Percentiles rank a stretch among this genome's conserved stretches.
phyloP scores from a whole-genome alignment of 1,140 invertebrate genomes.

The Leptestheria dahalacensis region DNA sequence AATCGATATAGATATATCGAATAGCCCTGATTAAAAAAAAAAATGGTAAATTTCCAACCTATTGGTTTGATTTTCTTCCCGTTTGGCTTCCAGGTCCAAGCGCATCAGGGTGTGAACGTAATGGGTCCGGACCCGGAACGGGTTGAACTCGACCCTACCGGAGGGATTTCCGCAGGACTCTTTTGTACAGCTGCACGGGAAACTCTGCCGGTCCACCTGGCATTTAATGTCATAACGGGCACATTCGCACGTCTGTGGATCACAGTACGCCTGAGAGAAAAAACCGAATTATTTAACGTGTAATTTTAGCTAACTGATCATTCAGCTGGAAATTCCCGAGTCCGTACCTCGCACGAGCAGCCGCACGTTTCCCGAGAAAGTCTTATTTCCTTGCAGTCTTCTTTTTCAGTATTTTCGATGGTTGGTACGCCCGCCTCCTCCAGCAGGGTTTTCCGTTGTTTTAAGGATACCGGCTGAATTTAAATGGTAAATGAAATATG shows the following conservation, averaged over 20 bases:
- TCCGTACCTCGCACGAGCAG: conserved; percentile 73
- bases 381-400: conserved; percentile 82
- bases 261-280: conserved; percentile 45
- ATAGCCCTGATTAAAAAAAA: too few relatives aligned
- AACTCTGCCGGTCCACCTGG: conserved; percentile 87
- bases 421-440: conserved; percentile 78
- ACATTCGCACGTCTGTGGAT: conserved; percentile 88
- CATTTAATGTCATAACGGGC: conserved; percentile 90
- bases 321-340: neutral
- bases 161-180: conserved; percentile 85
- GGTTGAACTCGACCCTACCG: conserved; percentile 92
- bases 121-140: conserved; percentile 86
- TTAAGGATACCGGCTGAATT: conserved; percentile 77
- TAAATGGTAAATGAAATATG: too few relatives aligned
- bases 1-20: too few relatives aligned
- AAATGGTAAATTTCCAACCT: too few relatives aligned
- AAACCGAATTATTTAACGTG: neutral
- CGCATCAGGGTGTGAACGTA: conserved; percentile 95
- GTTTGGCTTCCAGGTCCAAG: conserved; percentile 39
- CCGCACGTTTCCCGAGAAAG: conserved; percentile 87
- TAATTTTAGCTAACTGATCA: neutral
- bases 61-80: too few relatives aligned
- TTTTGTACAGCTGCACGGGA: conserved; percentile 88
- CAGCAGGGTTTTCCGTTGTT: conserved; percentile 70
- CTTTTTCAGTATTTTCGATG: conserved; percentile 86